Evolutionary conservation across 2,797 vertebrate genomes (phyloP).

Genomic region (Petrocephalus sullivani): DNA sequence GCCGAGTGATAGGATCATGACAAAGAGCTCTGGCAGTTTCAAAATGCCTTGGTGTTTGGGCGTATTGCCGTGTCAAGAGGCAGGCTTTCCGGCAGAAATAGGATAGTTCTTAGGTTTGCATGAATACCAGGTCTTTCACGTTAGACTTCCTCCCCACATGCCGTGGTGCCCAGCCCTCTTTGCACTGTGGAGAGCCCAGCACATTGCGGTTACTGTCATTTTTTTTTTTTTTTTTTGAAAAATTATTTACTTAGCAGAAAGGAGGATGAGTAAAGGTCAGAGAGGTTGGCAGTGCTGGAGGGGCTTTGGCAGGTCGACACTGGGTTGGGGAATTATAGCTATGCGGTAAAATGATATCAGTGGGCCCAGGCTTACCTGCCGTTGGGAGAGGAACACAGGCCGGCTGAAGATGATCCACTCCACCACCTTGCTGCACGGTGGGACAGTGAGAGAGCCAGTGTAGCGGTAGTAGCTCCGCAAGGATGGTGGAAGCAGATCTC

Average conservation of each 20-base stretch:
- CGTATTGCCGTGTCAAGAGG: neutral
- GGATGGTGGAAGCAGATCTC: slow-evolving; percentile 82
- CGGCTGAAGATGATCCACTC: slow-evolving; percentile 95
- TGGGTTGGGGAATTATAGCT: neutral
- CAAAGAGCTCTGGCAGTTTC: neutral
- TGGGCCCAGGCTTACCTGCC: slow-evolving; percentile 69
- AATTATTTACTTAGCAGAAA: neutral
- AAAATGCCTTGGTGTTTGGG: neutral
- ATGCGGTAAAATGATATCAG: neutral
- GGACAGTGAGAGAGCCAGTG: slow-evolving; percentile 89
- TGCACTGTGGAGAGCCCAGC: neutral
- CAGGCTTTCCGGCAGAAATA: neutral
- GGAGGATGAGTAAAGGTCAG: neutral
- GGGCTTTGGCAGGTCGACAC: neutral
- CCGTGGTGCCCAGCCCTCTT: neutral
- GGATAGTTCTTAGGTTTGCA: neutral
- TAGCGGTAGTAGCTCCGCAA: slow-evolving; percentile 94
- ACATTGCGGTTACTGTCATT: neutral
- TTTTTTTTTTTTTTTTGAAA: neutral
- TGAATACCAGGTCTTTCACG: neutral
- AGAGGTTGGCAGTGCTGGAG: neutral
- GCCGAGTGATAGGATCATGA: neutral
- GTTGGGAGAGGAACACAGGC: slow-evolving; percentile 86
- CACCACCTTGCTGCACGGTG: slow-evolving; percentile 91
- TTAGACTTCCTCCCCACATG: neutral